phyloP scores from a whole-genome alignment of 2,888 invertebrate genomes.

The Thalpophila matura region DNA sequence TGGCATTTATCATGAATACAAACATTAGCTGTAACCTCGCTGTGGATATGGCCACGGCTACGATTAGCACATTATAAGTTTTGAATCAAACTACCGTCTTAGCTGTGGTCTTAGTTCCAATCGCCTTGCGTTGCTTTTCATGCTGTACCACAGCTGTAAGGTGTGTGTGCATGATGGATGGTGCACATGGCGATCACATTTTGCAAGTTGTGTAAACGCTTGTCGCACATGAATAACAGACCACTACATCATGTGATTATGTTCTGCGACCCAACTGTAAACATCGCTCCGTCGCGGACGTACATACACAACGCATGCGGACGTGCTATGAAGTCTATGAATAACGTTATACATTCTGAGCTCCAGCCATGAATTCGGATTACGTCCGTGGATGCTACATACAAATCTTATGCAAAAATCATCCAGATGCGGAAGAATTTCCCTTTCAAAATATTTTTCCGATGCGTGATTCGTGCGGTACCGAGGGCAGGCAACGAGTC shows the following conservation, averaged over 20 bases:
- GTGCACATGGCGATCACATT: slow-evolving; percentile 63
- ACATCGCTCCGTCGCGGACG: slow-evolving; percentile 18
- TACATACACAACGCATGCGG: slow-evolving; percentile 4
- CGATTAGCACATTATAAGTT: neutral
- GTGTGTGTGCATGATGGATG: slow-evolving; percentile 51
- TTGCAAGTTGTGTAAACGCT: slow-evolving; percentile 48
- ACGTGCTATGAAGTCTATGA: slow-evolving; percentile 23
- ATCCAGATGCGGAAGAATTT: neutral
- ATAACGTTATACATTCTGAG: slow-evolving; percentile 29
- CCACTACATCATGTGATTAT: slow-evolving; percentile 52
- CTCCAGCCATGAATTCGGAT: slow-evolving; percentile 13
- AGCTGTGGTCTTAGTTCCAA: neutral
- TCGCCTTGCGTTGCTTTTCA: slow-evolving; percentile 2
- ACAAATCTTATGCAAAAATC: slow-evolving; percentile 11
- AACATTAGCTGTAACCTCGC: too few relatives aligned
- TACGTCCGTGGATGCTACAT: neutral
- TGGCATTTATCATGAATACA: too few relatives aligned
- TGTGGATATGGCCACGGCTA: neutral
- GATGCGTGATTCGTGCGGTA: neutral
- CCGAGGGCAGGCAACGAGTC: neutral
- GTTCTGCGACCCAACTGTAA: slow-evolving; percentile 50
- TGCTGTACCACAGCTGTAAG: slow-evolving; percentile 18
- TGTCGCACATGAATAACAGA: slow-evolving; percentile 30
- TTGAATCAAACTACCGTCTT: slow-evolving; percentile 7
- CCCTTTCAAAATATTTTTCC: slow-evolving; percentile 11